Evolutionary conservation across 2,113 vertebrate genomes (phyloP), one percentile per base, ranked within the genome.

Genomic region (Mugil cephalus): DNA sequence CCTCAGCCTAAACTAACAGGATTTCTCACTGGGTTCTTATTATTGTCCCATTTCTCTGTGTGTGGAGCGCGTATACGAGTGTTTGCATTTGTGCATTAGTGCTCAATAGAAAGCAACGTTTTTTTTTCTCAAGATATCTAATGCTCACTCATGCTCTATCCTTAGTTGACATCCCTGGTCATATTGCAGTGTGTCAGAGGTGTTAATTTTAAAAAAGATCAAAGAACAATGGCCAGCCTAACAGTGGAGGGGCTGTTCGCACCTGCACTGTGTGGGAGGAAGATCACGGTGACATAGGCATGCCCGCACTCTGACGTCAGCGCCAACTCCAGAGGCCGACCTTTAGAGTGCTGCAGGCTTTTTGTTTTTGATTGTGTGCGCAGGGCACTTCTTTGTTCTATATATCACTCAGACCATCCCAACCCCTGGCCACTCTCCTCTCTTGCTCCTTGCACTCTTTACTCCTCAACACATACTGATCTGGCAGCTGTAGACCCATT

Each of bases 301-400:
- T 18, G 63, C 42, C 50, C 53, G 76, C 48, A 17, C 52, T 18
- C 24, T 84, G 80, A 88, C 72, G 70, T 91, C 79, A 88, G 69
- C 56, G 34, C 40, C 38, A 51, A 62, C 73, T 77, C 10, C 45
- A 63, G 61, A 5, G 50, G 59, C 61, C 36, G 35, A 79, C 70
- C 74, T 78, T 81, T 61, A 5, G 48, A 83, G 70, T 50, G 76
- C 70, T 69, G 65, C 50, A 7, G 74, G 74, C 66, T 68, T 69
- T 85, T 63, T 74, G 34, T 52, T 83, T 80, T 84, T 74, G 66
- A 77, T 79, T 55, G 52, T 47, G 47, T 18, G 45, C 35, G 48
- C 65, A 17, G 69, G 62, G 45, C 74, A 74, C 59, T 77, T 54
- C 87, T 83, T 87, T 89, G 87, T 89, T 88, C 77, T 69, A 58